Conservation (phyloP, 2,888 invertebrate species). For the Sthenelais limicola region DNA sequence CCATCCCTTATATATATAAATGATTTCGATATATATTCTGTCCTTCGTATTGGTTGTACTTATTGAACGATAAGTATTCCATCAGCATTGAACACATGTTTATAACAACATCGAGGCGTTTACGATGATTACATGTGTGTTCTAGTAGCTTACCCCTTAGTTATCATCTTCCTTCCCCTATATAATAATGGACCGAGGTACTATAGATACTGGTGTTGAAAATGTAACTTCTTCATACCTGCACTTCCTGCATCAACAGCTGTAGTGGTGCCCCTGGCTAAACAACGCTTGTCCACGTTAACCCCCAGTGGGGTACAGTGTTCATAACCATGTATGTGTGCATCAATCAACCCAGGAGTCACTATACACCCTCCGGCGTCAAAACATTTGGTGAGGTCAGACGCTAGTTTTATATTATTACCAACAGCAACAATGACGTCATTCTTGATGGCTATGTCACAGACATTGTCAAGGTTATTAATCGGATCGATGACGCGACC, state of each 20-base stretch:
- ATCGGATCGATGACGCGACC: constrained; percentile 63
- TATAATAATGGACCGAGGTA: too few species aligned
- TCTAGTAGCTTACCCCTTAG: too few species aligned
- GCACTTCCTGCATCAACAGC: constrained; percentile 65
- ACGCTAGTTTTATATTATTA: too few species aligned
- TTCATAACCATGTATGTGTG: constrained; percentile 66
- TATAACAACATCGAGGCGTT: too few species aligned
- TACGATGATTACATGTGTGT: too few species aligned
- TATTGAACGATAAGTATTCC: too few species aligned
- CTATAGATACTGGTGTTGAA: too few species aligned
- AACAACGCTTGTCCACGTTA: constrained; percentile 60
- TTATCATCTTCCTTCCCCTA: too few species aligned
- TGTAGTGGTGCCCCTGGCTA: constrained; percentile 63
- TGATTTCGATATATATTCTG: too few species aligned
- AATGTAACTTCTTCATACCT: constrained; percentile 53
- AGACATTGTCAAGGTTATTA: constrained; percentile 54
- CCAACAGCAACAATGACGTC: constrained; percentile 45
- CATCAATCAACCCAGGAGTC: constrained; percentile 66
- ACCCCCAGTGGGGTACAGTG: constrained; percentile 64
- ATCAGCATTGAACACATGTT: too few species aligned
- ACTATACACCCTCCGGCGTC: constrained; percentile 62
- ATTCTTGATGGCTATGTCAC: constrained; percentile 55
- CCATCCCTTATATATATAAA: too few species aligned
- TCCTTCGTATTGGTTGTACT: too few species aligned
- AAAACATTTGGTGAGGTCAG: constrained; percentile 41